Percentiles rank a stretch among this genome's conserved stretches.
Evolutionary conservation across 2,888 invertebrate species (phyloP).

Genomic region (Silvanus unidentatus): DNA sequence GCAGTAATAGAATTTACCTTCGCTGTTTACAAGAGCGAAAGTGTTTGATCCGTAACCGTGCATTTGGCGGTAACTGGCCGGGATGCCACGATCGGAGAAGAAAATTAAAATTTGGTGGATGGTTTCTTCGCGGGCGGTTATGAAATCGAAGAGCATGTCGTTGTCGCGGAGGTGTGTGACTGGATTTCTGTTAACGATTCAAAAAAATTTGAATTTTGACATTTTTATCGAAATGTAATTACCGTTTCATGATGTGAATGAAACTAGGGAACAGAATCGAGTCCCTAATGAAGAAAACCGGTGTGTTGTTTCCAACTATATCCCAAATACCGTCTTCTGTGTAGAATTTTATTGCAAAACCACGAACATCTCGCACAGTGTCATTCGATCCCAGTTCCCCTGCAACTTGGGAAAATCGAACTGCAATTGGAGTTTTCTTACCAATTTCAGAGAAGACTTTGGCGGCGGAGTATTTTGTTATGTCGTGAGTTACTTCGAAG

Average conservation of each 20-base stretch:
- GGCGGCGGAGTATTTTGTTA: constrained; percentile 71
- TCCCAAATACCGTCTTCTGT: constrained; percentile 92
- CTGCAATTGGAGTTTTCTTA: constrained; percentile 72
- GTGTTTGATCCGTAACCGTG: constrained; percentile 94
- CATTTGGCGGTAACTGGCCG: constrained; percentile 66
- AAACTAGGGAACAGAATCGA: constrained; percentile 87
- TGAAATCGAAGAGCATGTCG: constrained; percentile 95
- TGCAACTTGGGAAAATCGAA: constrained; percentile 80
- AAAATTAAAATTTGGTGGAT: constrained; percentile 78
- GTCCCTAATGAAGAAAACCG: constrained; percentile 88
- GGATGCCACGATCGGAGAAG: constrained; percentile 89
- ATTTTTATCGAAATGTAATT: neutral
- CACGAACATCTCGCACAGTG: constrained; percentile 83
- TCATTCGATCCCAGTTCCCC: constrained; percentile 89
- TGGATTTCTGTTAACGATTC: constrained; percentile 65
- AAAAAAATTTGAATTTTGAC: too few species aligned
- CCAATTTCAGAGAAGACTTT: constrained; percentile 71
- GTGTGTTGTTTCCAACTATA: constrained; percentile 88
- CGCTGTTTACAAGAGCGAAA: constrained; percentile 79
- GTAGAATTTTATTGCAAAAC: constrained; percentile 91
- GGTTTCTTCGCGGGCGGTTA: constrained; percentile 79
- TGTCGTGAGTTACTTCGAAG: constrained; percentile 84
- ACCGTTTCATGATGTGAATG: constrained; percentile 90
- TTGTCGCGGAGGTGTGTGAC: constrained; percentile 83
- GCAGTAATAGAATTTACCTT: constrained; percentile 66